Base-by-base conservation (phyloP, 2,888 invertebrate species). In the Andrena fulva region DNA sequence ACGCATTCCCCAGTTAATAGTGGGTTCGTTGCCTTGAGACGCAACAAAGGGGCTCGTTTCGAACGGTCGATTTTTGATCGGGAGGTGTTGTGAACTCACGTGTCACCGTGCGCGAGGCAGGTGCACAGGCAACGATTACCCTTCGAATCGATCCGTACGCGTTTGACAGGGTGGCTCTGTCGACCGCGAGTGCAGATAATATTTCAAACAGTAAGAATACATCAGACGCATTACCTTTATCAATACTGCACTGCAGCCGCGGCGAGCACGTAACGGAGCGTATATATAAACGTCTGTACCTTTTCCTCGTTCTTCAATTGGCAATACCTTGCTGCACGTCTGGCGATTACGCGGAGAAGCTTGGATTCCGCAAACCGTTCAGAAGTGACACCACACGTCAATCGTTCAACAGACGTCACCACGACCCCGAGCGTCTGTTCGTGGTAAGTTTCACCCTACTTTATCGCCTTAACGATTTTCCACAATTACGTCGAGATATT, bases 281-380 rank as follows among this genome's bases (percentile, higher is more conserved):
- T 31, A 35, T 77, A 48, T 69, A 56, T 77, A 79, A 69, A 27
- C 60, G 35, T 33, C 56, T 69, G 33, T 48, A 29, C 27, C 54
- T 56, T 69, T 77, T 54, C 27, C 63, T 56, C 33, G 16, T 59
- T 70, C 64, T 12, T 31, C 78, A 64, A 70, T 77, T 70, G 20
- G 64, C 35, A 31, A 48, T n/a, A 68, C 62, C 27, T 16, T 59
- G 8, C 6, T 48, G 50, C 12, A 12, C 60, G 48, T 27, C 3
- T 56, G 64, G 50, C 42, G 27, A 24, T 33, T 52, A 63, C 52
- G 54, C 42, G 62, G 42, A 8, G 50, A 72, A 63, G 29, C 35
- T 79, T 56, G 20, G 31, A 54, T 77, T 77, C 27, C 52, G 62
- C 48, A 20, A 33, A 62, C 50, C 67, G 62, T 48, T 68, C 54